Evolutionary conservation across 2,888 invertebrate species (phyloP).

Genomic region (Aspidiotus rigidus): DNA sequence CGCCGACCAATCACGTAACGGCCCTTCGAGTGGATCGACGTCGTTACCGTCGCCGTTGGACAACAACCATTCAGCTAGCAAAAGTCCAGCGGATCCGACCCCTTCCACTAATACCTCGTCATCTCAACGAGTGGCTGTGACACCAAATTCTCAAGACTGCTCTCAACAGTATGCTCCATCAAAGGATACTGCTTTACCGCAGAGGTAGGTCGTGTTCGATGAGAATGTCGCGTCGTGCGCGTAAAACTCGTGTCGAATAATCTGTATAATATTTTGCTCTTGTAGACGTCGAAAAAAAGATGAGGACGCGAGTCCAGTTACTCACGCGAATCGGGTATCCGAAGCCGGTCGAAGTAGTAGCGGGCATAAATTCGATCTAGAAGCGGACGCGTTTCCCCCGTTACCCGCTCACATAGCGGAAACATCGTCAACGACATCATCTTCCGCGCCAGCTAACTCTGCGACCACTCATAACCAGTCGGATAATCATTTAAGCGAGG

Average conservation of each 20-base stretch:
- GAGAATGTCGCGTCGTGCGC: neutral
- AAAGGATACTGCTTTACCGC: slow-evolving; percentile 32
- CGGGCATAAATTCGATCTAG: slow-evolving; percentile 64
- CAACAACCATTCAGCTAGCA: slow-evolving; percentile 9
- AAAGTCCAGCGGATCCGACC: slow-evolving; percentile 20
- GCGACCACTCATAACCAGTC: slow-evolving; percentile 11
- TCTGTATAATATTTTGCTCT: neutral
- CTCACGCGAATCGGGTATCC: slow-evolving; percentile 26
- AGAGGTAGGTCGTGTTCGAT: slow-evolving; percentile 11
- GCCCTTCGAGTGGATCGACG: slow-evolving; percentile 9
- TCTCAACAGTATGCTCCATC: slow-evolving; percentile 21
- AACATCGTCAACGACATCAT: slow-evolving; percentile 12
- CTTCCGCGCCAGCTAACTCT: slow-evolving; percentile 17
- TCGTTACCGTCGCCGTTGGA: slow-evolving; percentile 9
- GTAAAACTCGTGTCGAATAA: neutral
- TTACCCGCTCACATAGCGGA: slow-evolving; percentile 47
- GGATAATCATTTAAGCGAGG: slow-evolving; percentile 24
- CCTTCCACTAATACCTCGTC: slow-evolving; percentile 23
- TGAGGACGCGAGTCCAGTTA: slow-evolving; percentile 41
- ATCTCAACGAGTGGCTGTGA: slow-evolving; percentile 25
- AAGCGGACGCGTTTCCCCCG: slow-evolving; percentile 70
- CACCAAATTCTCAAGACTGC: slow-evolving; percentile 26
- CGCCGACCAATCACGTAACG: slow-evolving; percentile 19
- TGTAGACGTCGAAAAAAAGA: slow-evolving; percentile 45
- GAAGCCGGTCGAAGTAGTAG: slow-evolving; percentile 39